A percentile compares a stretch with the other conserved stretches of the same genome.
Conservation (phyloP, 2,888 invertebrate species). For the Aricia artaxerxes region DNA sequence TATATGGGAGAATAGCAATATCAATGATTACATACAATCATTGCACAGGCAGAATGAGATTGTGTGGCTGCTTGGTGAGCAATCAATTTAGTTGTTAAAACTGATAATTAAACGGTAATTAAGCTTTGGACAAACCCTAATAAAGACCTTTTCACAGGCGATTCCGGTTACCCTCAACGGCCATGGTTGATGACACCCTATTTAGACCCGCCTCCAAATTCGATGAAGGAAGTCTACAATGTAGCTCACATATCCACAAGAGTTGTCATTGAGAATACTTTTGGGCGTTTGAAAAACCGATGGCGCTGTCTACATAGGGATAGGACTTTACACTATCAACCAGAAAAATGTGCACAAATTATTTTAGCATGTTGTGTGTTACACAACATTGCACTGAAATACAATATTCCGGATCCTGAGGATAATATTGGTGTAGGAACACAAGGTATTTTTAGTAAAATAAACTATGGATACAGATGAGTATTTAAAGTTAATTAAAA, state of each 20-base stretch:
- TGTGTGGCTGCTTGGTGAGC: background rate
- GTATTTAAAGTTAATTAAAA: background rate
- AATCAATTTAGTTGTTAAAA: no score
- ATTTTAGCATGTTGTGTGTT: conserved; percentile 25
- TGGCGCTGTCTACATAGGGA: conserved; percentile 15
- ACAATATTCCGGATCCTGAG: background rate
- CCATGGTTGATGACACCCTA: background rate
- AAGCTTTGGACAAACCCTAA: background rate
- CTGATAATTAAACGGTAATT: background rate
- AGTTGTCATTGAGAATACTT: background rate
- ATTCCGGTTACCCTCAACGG: conserved; percentile 9
- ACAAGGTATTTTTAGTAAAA: conserved; percentile 5
- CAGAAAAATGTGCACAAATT: conserved; percentile 26
- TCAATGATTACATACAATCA: conserved; percentile 32
- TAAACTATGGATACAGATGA: background rate
- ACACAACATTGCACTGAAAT: conserved; percentile 8
- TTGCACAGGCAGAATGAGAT: conserved; percentile 12
- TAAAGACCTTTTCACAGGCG: background rate
- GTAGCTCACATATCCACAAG: background rate
- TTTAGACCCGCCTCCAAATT: background rate
- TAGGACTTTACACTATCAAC: conserved; percentile 9
- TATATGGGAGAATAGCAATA: conserved; percentile 32
- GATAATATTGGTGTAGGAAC: background rate
- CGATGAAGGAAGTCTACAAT: conserved; percentile 12
- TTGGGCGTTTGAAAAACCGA: background rate